A percentile compares a stretch with the other conserved stretches of the same genome.
Evolutionary conservation across 2,888 invertebrate genomes (phyloP).

Genomic region (Mimachlamys varia): DNA sequence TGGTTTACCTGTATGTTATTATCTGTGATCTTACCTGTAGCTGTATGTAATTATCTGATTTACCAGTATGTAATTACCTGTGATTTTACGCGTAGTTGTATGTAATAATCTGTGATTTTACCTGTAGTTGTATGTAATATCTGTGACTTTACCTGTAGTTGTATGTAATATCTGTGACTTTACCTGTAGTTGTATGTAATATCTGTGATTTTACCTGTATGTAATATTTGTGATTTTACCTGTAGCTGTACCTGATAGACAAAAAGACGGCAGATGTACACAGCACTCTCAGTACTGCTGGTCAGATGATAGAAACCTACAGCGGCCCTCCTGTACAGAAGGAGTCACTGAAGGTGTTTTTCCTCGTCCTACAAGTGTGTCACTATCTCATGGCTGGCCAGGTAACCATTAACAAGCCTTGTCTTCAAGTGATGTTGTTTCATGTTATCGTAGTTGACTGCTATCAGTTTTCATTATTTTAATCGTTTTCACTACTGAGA

Average conservation of each 20-base stretch:
- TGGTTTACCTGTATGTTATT: neutral
- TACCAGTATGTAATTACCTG: neutral
- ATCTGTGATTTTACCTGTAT: neutral
- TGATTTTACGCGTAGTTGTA: neutral
- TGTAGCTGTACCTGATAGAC: constrained; percentile 94
- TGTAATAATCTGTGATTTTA: neutral
- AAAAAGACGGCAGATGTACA: constrained; percentile 96
- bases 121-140: neutral
- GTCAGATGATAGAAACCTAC: constrained; percentile 95
- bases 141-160: neutral
- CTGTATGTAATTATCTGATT: neutral
- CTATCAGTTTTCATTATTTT: too few relatives aligned
- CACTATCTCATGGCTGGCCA: constrained; percentile 98
- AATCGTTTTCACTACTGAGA: too few relatives aligned
- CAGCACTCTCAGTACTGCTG: constrained; percentile 93
- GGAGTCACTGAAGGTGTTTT: constrained; percentile 95
- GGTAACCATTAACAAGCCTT: constrained; percentile 72
- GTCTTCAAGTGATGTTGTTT: too few relatives aligned
- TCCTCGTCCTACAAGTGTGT: constrained; percentile 96
- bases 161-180: neutral
- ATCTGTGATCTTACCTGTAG: constrained; percentile 9
- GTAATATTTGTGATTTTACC: neutral
- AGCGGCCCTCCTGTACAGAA: constrained; percentile 92
- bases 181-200: neutral
- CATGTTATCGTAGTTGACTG: too few relatives aligned